Conservation (phyloP, 2,797 vertebrate genomes). For the Diglossa cyanea region DNA sequence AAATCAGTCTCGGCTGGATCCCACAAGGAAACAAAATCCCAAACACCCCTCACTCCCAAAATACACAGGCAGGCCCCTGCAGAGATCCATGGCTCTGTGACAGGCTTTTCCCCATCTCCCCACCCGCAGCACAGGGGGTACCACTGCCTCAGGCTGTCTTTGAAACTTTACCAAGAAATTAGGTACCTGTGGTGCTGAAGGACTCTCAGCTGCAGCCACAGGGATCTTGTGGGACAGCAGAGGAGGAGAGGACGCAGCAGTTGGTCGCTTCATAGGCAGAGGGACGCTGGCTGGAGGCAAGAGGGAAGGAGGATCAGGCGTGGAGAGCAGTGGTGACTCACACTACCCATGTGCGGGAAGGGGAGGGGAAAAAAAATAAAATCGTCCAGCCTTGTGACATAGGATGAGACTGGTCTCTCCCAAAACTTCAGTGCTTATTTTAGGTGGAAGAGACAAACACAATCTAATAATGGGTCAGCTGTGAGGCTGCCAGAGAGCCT, state of each 20-base stretch:
- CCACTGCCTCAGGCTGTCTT: neutral
- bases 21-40: neutral
- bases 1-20: neutral
- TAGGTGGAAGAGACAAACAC: slow-evolving; percentile 13
- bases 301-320: slow-evolving; percentile 14
- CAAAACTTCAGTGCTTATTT: slow-evolving; percentile 1
- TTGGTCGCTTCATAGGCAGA: slow-evolving; percentile 77
- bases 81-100: neutral
- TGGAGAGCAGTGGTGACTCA: neutral
- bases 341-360: neutral
- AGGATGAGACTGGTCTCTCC: neutral
- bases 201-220: slow-evolving; percentile 57
- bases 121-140: rapidly evolving
- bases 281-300: slow-evolving; percentile 59
- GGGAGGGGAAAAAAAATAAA: neutral
- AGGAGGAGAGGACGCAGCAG: slow-evolving; percentile 49
- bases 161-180: neutral
- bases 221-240: slow-evolving; percentile 75
- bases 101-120: neutral
- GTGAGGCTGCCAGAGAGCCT: neutral
- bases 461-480: neutral
- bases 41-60: neutral
- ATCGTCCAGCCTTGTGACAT: slow-evolving; percentile 24
- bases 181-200: slow-evolving; percentile 77
- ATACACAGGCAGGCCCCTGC: neutral